These are phyloP conservation scores for Magallana nippona DNA, from an alignment of 2,888 invertebrate genomes.

Conservation along the genomic window DNA sequence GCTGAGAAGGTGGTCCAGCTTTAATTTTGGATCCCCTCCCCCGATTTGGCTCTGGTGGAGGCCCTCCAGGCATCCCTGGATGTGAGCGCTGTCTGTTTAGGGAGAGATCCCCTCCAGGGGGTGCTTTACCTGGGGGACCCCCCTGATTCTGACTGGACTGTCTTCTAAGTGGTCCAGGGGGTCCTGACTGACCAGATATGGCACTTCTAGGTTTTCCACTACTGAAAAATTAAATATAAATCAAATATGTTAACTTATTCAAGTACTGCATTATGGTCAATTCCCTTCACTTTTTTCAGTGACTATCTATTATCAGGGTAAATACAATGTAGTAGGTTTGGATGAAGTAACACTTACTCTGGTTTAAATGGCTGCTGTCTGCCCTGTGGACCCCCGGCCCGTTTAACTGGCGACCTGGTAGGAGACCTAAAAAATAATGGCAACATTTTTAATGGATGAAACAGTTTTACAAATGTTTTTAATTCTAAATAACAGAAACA, in stretches of 20 bases:
- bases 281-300: background rate
- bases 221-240: slow-evolving; percentile 17
- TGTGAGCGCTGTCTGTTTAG: slow-evolving; percentile 2
- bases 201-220: slow-evolving; percentile 68
- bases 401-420: slow-evolving; percentile 14
- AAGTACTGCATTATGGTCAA: background rate
- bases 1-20: slow-evolving; percentile 5
- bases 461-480: too few species aligned
- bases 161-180: slow-evolving; percentile 49
- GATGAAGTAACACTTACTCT: background rate
- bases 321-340: too few species aligned
- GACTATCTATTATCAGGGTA: background rate
- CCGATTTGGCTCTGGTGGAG: slow-evolving; percentile 39
- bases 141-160: slow-evolving; percentile 35
- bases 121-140: slow-evolving; percentile 21
- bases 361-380: slow-evolving; percentile 10
- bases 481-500: too few species aligned
- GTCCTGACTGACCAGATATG: slow-evolving; percentile 54
- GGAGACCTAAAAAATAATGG: background rate
- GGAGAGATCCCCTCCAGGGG: slow-evolving; percentile 31
- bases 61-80: slow-evolving; percentile 20
- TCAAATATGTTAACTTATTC: background rate
- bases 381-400: background rate
- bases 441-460: too few species aligned
- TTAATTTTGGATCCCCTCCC: slow-evolving; percentile 38